Conservation (phyloP, 2,113 vertebrate species). For the Apeltes quadracus region DNA sequence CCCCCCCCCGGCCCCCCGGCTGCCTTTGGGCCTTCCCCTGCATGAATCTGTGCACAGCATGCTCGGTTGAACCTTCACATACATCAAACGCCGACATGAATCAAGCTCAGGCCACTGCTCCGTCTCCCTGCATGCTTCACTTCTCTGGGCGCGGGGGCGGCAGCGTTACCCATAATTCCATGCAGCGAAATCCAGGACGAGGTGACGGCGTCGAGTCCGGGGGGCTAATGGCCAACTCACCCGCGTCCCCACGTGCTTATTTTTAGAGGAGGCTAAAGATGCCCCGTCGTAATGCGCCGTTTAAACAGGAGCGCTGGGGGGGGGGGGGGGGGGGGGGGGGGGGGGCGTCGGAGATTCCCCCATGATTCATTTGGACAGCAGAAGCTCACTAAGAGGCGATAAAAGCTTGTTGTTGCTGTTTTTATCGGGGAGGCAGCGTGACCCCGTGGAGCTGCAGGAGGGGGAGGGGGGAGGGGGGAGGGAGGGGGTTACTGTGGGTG, state of each 20-base stretch:
- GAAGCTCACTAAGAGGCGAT: slow-evolving; percentile 48
- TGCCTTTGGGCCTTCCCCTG: slow-evolving; percentile 29
- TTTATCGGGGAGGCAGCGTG: slow-evolving; percentile 11
- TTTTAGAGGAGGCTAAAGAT: slow-evolving; percentile 65
- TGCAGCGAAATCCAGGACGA: slow-evolving; percentile 33
- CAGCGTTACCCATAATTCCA: slow-evolving; percentile 58
- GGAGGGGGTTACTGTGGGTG: slow-evolving; percentile 11
- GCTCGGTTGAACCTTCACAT: slow-evolving; percentile 51
- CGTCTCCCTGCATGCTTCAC: slow-evolving; percentile 42
- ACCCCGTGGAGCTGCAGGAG: slow-evolving; percentile 23
- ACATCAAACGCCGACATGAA: slow-evolving; percentile 58
- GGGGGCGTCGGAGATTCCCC: slow-evolving; percentile 11
- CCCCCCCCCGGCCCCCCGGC: background rate
- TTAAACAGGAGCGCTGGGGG: slow-evolving; percentile 29
- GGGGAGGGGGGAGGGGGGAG: background rate
- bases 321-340: slow-evolving; percentile 1
- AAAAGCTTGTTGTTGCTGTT: slow-evolving; percentile 44
- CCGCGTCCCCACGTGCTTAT: slow-evolving; percentile 67
- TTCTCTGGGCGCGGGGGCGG: slow-evolving; percentile 24
- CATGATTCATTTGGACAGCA: slow-evolving; percentile 47
- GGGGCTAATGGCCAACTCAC: slow-evolving; percentile 68
- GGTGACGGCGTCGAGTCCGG: slow-evolving; percentile 36
- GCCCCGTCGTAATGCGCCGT: slow-evolving; percentile 26
- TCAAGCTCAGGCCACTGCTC: slow-evolving; percentile 42
- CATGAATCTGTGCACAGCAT: slow-evolving; percentile 40